Evolutionary conservation across 1,140 invertebrate species (phyloP).

Genomic region (Magallana angulata): DNA sequence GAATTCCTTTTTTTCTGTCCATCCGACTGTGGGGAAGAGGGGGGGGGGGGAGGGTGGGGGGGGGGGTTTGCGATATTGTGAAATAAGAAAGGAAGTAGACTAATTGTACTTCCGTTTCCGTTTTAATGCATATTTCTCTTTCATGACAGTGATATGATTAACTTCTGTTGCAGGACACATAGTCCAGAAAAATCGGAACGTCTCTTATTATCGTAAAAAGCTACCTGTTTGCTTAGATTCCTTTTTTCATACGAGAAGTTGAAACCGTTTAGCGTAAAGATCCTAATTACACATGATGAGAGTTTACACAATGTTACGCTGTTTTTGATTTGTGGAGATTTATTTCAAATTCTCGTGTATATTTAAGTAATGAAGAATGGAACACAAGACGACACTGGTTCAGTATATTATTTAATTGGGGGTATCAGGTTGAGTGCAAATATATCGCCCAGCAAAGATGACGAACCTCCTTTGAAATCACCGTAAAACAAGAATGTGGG

Average conservation of each 20-base stretch:
- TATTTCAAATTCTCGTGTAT: conserved; percentile 33
- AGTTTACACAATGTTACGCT: conserved; percentile 7
- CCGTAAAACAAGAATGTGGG: neutral
- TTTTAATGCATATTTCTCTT: no score
- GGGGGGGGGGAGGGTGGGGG: no score
- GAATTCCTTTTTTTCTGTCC: no score
- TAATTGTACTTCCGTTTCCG: no score
- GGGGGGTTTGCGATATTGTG: no score
- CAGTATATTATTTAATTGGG: conserved; percentile 38
- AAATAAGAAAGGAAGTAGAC: no score
- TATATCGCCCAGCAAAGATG: conserved; percentile 15
- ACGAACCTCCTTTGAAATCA: neutral
- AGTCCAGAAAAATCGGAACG: no score
- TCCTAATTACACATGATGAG: neutral
- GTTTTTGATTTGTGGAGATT: conserved; percentile 31
- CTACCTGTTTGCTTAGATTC: no score
- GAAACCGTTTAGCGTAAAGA: conserved; percentile 18
- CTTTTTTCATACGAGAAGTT: neutral
- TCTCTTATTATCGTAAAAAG: no score
- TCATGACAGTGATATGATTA: no score
- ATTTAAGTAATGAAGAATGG: conserved; percentile 6
- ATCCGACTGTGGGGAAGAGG: no score
- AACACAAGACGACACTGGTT: neutral
- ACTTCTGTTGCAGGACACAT: no score
- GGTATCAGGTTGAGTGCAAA: conserved; percentile 21